Percentiles rank a stretch among this genome's conserved stretches.
Evolutionary conservation across 1,140 invertebrate species (phyloP).

Genomic region (Chironomus striatipennis): DNA sequence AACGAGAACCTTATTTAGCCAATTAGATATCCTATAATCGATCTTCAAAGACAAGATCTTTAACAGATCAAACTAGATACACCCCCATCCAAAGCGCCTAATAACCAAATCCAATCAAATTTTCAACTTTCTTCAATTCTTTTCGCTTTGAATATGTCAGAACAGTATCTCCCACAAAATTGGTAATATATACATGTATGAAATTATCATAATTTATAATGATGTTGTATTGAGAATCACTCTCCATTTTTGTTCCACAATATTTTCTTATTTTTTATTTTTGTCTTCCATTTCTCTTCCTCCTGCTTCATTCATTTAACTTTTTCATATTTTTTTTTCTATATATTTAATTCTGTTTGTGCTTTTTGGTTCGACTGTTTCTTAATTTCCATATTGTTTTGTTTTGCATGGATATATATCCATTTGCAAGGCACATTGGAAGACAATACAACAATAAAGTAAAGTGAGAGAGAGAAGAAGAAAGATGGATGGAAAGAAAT

Average conservation of each 20-base stretch:
- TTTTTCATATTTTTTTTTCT: background rate
- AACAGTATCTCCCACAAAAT: background rate
- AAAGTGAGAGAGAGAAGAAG: no score
- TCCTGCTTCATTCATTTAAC: background rate
- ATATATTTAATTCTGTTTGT: background rate
- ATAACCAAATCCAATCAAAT: no score
- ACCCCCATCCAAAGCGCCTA: background rate
- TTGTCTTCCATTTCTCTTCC: background rate
- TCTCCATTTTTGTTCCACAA: background rate
- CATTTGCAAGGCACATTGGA: background rate
- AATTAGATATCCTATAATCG: no score
- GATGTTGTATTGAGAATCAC: background rate
- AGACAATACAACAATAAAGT: constrained; percentile 9
- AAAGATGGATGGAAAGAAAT: background rate
- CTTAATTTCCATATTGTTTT: constrained; percentile 14
- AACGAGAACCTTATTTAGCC: no score
- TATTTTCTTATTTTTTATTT: no score
- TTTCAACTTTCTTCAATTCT: no score
- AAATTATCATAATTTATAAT: constrained; percentile 15
- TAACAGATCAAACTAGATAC: no score
- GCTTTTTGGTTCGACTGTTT: background rate
- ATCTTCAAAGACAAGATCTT: no score
- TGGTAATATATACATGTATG: background rate
- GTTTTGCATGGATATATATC: background rate
- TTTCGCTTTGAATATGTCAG: no score